Evolutionary conservation across 2,797 vertebrate species (phyloP).

Genomic region (Crocidura indochinensis): DNA sequence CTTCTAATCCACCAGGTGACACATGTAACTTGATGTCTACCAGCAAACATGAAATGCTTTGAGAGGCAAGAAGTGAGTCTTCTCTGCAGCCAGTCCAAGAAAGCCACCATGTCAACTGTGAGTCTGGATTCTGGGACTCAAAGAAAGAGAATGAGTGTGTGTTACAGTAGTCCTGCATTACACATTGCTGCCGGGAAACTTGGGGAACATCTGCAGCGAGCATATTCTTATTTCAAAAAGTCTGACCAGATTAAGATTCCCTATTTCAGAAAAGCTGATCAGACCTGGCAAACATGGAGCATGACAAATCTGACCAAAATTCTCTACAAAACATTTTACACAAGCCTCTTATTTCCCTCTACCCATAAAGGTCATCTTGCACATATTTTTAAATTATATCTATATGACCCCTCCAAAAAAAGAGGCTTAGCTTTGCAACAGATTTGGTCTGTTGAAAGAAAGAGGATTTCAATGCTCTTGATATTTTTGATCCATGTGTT

Average conservation of each 20-base stretch:
- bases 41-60: not conserved
- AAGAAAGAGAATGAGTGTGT: not conserved
- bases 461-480: not conserved
- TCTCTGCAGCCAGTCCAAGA: too few species aligned
- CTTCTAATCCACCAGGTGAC: not conserved
- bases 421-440: not conserved
- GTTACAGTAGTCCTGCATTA: not conserved
- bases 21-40: not conserved
- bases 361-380: not conserved
- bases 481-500: not conserved
- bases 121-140: not conserved
- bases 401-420: not conserved
- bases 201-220: constrained; percentile 1
- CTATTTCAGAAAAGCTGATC: constrained; percentile 25
- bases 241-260: not conserved
- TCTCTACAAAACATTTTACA: constrained; percentile 15
- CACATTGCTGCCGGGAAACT: not conserved
- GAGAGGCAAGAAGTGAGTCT: not conserved
- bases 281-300: constrained; percentile 41
- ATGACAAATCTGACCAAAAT: not conserved
- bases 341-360: not conserved
- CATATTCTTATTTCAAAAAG: not conserved
- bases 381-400: constrained; percentile 25
- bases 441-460: not conserved
- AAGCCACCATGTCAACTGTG: not conserved